Evolutionary conservation across 1,140 invertebrate species (phyloP).

Genomic region (Bombus soroeensis): DNA sequence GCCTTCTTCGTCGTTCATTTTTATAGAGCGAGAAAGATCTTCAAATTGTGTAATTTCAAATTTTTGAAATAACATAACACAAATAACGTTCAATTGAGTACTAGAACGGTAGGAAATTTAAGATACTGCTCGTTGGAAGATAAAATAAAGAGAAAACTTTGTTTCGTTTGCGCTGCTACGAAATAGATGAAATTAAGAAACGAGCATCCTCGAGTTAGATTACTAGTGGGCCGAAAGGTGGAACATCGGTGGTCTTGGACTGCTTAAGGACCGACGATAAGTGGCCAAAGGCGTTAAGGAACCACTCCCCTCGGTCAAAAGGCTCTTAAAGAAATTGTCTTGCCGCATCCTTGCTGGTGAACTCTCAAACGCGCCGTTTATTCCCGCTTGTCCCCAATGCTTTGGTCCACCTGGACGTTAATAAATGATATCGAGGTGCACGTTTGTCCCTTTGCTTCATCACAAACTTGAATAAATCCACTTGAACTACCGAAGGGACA

Average conservation of each 20-base stretch:
- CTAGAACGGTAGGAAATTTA: not conserved
- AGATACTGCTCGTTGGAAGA: not conserved
- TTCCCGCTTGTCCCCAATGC: constrained; percentile 41
- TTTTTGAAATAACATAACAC: no score
- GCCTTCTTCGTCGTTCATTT: no score
- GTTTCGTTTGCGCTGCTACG: no score
- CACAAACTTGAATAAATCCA: constrained; percentile 62
- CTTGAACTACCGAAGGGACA: constrained; percentile 31
- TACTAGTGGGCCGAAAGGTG: constrained; percentile 30
- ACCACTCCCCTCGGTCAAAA: constrained; percentile 38
- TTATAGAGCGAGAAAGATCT: no score
- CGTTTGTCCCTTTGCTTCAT: constrained; percentile 48
- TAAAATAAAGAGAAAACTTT: not conserved
- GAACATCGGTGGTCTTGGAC: constrained; percentile 44
- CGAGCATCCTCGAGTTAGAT: constrained; percentile 46
- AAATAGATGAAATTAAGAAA: constrained; percentile 53
- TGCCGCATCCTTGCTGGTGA: constrained; percentile 47
- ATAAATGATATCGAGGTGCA: constrained; percentile 61
- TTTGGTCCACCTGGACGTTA: constrained; percentile 56
- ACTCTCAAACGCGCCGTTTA: constrained; percentile 60
- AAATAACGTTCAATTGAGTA: no score
- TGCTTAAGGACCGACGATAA: constrained; percentile 61
- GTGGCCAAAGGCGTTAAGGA: constrained; percentile 58
- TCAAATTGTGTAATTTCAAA: no score
- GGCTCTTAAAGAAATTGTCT: constrained; percentile 69